Evolutionary conservation across 2,113 vertebrate genomes (phyloP).

Genomic region (Tenebrosternarchus preto): DNA sequence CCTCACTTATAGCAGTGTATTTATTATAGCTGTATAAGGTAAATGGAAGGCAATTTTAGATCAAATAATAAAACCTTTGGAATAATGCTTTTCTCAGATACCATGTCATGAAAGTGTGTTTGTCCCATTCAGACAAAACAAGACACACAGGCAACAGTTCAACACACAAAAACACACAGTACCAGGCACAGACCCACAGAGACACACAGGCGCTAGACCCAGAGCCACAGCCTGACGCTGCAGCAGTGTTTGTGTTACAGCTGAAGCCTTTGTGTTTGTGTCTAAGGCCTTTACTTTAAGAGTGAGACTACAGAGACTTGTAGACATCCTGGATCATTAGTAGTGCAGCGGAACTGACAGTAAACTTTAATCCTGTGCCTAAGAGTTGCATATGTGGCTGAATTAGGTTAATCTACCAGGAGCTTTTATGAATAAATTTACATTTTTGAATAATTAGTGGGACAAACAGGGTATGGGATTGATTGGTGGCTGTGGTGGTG

Average conservation of each 20-base stretch:
- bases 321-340: slow-evolving; percentile 56
- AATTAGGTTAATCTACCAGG: slow-evolving; percentile 78
- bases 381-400: slow-evolving; percentile 70
- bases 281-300: slow-evolving; percentile 54
- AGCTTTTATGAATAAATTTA: slow-evolving; percentile 77
- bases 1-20: no score
- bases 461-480: slow-evolving; percentile 51
- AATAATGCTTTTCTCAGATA: background rate
- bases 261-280: slow-evolving; percentile 45
- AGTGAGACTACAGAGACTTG: slow-evolving; percentile 65
- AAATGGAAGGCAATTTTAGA: background rate
- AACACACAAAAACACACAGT: background rate
- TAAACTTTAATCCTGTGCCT: slow-evolving; percentile 70
- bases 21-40: no score
- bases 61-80: background rate
- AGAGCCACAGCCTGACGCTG: background rate
- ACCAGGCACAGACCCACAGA: no score
- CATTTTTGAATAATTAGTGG: slow-evolving; percentile 79
- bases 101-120: background rate
- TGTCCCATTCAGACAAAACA: background rate
- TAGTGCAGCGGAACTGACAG: slow-evolving; percentile 64
- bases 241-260: slow-evolving; percentile 54
- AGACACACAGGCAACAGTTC: background rate
- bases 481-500: slow-evolving; percentile 32
- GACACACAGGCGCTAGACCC: background rate